Conservation (phyloP, 1,140 invertebrate genomes). For the Monochamus saltuarius region DNA sequence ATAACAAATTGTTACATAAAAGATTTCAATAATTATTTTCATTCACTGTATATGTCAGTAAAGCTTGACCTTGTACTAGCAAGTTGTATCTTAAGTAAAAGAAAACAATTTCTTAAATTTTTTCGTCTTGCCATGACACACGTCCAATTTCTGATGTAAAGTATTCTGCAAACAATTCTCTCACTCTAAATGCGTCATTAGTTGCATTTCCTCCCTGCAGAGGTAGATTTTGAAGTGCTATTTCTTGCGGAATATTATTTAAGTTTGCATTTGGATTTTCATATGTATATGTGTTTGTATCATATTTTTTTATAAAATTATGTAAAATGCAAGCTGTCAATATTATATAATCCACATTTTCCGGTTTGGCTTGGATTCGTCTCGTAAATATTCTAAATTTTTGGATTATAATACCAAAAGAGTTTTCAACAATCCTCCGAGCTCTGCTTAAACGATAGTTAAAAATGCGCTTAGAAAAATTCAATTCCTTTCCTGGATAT, state of each 20-base stretch:
- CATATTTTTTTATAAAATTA: too few relatives aligned
- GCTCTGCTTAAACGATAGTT: constrained; percentile 51
- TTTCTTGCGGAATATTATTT: neutral
- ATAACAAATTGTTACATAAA: too few relatives aligned
- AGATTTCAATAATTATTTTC: too few relatives aligned
- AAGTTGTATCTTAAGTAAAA: too few relatives aligned
- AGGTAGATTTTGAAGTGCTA: constrained; percentile 1
- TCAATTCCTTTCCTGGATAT: constrained; percentile 44
- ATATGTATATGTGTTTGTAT: too few relatives aligned
- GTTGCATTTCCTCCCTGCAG: constrained; percentile 3
- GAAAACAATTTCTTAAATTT: constrained; percentile 2
- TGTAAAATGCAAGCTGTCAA: constrained; percentile 33
- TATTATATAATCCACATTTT: constrained; percentile 39
- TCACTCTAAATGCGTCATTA: neutral
- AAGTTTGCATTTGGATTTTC: constrained; percentile 14
- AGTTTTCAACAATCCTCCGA: constrained; percentile 46
- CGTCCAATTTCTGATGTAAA: constrained; percentile 2
- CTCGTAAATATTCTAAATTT: constrained; percentile 38
- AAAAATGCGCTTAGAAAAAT: constrained; percentile 45
- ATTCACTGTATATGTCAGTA: too few relatives aligned
- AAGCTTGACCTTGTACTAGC: too few relatives aligned
- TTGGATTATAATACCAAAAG: constrained; percentile 49
- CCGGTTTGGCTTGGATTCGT: constrained; percentile 5
- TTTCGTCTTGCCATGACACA: constrained; percentile 12
- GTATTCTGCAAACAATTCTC: constrained; percentile 3